These are phyloP conservation scores for Tetragonisca angustula DNA, from an alignment of 2,888 invertebrate species.

Conservation along the genomic window DNA sequence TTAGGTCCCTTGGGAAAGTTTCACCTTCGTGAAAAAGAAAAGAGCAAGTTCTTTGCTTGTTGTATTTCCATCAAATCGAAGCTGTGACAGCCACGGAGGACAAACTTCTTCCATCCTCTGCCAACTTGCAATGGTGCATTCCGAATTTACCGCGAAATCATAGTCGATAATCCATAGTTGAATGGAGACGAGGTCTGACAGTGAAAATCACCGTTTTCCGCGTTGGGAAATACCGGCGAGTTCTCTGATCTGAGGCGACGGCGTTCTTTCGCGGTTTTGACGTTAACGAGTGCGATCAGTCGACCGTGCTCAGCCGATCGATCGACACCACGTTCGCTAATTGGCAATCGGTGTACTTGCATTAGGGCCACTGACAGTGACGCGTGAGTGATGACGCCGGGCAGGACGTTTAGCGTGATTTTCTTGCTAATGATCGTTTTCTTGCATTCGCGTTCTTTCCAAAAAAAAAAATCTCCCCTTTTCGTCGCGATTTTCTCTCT, in stretches of 20 bases:
- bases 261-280: constrained; percentile 11
- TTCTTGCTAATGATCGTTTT: constrained; percentile 30
- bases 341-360: constrained; percentile 51
- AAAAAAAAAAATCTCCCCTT: no score
- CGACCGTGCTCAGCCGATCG: constrained; percentile 11
- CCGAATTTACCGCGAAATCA: no score
- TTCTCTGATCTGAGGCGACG: constrained; percentile 25
- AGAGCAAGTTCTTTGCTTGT: no score
- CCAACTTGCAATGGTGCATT: neutral
- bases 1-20: no score
- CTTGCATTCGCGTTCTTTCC: no score
- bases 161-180: neutral
- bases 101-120: no score
- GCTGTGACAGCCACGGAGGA: no score
- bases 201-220: neutral
- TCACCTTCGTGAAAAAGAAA: no score
- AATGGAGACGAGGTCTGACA: neutral
- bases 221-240: neutral
- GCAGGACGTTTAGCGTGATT: constrained; percentile 26
- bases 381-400: constrained; percentile 32
- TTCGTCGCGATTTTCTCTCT: no score
- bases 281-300: constrained; percentile 39
- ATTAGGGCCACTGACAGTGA: constrained; percentile 50
- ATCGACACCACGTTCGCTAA: constrained; percentile 34
- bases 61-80: no score